A percentile compares a stretch with the other conserved stretches of the same genome.
These are phyloP conservation scores for Ostrea edulis DNA, from an alignment of 1,140 invertebrate genomes.

Conservation along the genomic window DNA sequence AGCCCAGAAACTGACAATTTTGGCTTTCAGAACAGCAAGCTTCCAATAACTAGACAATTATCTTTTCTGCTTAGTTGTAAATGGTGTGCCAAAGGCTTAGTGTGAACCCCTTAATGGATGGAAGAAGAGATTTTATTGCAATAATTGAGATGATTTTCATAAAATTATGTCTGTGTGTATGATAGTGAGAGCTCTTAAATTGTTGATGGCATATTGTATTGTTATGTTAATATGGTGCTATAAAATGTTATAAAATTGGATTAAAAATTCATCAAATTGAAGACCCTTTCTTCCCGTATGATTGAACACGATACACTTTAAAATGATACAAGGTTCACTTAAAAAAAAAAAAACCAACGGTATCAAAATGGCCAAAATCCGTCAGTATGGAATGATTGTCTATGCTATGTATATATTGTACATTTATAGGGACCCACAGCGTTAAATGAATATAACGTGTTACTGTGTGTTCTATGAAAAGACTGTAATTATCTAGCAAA, in stretches of 20 bases:
- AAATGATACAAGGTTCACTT: background rate
- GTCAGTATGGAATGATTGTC: background rate
- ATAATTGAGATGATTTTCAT: slow-evolving; percentile 26
- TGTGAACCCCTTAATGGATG: slow-evolving; percentile 12
- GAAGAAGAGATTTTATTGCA: slow-evolving; percentile 30
- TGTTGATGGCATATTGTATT: slow-evolving; percentile 5
- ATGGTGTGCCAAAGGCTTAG: slow-evolving; percentile 27
- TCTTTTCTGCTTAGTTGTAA: slow-evolving; percentile 11
- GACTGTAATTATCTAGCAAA: slow-evolving; percentile 28
- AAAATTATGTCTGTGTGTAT: background rate
- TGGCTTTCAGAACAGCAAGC: background rate
- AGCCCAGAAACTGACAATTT: background rate
- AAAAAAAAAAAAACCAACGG: background rate
- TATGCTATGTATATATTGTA: background rate
- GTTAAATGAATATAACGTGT: background rate
- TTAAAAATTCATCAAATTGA: background rate
- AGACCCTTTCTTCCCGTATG: background rate
- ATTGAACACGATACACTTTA: background rate
- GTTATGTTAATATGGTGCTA: slow-evolving; percentile 35
- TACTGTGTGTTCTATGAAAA: background rate
- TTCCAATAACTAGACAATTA: slow-evolving; percentile 29
- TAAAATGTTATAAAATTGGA: slow-evolving; percentile 11
- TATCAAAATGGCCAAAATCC: background rate
- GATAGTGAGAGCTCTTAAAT: slow-evolving; percentile 16
- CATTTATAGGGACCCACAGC: background rate